A percentile compares a stretch with the other conserved stretches of the same genome.
phyloP scores from a whole-genome alignment of 1,140 invertebrate species.

The Theocolax elegans region DNA sequence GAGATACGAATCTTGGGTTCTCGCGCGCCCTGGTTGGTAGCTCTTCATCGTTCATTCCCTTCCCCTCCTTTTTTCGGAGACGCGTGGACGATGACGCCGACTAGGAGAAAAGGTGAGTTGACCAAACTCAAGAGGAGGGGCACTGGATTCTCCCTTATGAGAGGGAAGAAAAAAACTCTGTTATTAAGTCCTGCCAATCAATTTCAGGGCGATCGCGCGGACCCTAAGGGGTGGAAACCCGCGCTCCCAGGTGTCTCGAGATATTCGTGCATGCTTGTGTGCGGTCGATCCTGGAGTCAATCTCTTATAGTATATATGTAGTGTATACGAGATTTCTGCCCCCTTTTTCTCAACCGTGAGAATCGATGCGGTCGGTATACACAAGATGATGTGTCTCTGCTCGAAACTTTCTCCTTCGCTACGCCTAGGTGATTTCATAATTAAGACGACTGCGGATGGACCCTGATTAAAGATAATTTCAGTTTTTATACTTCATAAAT shows the following conservation, averaged over 20 bases:
- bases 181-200: conserved; percentile 38
- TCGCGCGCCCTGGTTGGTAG: conserved; percentile 7
- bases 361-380: conserved; percentile 1
- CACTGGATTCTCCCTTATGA: not conserved
- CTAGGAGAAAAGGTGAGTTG: too few species aligned
- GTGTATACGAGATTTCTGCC: too few species aligned
- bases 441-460: not conserved
- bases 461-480: not conserved
- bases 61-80: not conserved
- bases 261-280: not conserved
- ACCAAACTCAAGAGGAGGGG: too few species aligned
- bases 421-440: too few species aligned
- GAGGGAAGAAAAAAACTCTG: conserved; percentile 3
- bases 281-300: not conserved
- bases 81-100: conserved; percentile 12
- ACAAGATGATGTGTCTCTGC: too few species aligned
- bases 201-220: not conserved
- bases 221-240: conserved; percentile 22
- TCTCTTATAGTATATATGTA: too few species aligned
- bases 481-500: not conserved
- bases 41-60: not conserved
- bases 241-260: too few species aligned
- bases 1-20: conserved; percentile 14
- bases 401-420: too few species aligned
- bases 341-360: conserved; percentile 9